Percentiles rank a stretch among this genome's conserved stretches.
Evolutionary conservation across 2,113 vertebrate genomes (phyloP).

Genomic region (Nycticorax nycticorax): DNA sequence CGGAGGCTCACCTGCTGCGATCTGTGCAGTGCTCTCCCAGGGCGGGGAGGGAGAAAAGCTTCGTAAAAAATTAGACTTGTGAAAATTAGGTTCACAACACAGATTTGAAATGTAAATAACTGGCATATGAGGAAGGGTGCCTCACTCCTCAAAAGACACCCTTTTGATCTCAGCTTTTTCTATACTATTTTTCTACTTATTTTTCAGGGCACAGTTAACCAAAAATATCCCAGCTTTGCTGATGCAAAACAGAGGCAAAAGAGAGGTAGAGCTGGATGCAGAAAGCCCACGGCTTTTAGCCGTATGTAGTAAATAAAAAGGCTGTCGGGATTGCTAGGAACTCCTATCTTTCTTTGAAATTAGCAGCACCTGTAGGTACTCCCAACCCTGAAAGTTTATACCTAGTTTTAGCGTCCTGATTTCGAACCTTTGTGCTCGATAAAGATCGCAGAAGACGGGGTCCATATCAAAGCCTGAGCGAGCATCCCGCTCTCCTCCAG

Average conservation of each 20-base stretch:
- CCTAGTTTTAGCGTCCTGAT: not conserved
- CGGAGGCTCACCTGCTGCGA: not conserved
- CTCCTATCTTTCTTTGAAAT: not conserved
- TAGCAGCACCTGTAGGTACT: not conserved
- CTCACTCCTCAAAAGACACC: not conserved
- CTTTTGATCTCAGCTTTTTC: not conserved
- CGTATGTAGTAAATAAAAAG: not conserved
- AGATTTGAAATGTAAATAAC: not conserved
- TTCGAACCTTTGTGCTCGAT: fast-evolving
- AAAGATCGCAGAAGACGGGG: not conserved
- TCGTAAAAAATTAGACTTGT: not conserved
- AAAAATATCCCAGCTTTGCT: not conserved
- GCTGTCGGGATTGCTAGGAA: not conserved
- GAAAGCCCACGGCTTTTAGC: not conserved
- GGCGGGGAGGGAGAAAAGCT: not conserved
- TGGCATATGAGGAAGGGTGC: not conserved
- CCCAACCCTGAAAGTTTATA: not conserved
- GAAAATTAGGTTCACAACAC: not conserved
- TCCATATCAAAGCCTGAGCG: fast-evolving
- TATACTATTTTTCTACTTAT: not conserved
- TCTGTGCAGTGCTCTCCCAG: not conserved
- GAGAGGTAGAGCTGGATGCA: not conserved
- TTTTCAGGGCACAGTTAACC: not conserved
- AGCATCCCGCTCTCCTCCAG: not conserved
- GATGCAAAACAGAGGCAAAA: not conserved